These are phyloP conservation scores for Dasyornis broadbenti DNA, from an alignment of 2,113 vertebrate species.

Conservation along the genomic window DNA sequence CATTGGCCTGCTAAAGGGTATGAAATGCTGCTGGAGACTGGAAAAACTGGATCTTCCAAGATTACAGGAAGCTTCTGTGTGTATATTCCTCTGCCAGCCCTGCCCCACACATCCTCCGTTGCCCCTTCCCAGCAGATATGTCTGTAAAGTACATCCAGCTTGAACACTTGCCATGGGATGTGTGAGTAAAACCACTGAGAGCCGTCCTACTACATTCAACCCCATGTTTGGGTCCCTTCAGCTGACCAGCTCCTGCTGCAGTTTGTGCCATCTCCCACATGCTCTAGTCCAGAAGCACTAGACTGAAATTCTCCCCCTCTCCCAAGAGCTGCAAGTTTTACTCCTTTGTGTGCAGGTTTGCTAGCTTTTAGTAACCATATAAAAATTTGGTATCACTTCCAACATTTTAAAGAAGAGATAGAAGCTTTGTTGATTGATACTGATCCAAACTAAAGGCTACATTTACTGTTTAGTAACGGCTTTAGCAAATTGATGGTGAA, in stretches of 20 bases:
- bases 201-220: background rate
- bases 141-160: background rate
- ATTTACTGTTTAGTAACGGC: background rate
- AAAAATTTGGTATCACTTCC: background rate
- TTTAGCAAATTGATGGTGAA: background rate
- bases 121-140: background rate
- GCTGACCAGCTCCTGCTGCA: background rate
- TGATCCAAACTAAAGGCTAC: background rate
- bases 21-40: background rate
- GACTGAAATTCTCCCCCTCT: background rate
- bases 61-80: background rate
- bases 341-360: background rate
- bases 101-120: background rate
- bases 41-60: background rate
- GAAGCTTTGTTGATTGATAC: background rate
- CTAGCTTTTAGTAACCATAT: background rate
- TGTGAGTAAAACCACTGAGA: background rate
- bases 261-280: accelerated
- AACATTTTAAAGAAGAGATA: background rate
- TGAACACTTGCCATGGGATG: background rate
- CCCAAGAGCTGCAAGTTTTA: background rate
- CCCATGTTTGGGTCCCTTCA: accelerated
- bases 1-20: background rate
- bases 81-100: background rate
- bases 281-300: background rate